Evolutionary conservation across 2,113 vertebrate species (phyloP), one percentile per base, ranked within the genome.

Genomic region (Pseudopodoces humilis): DNA sequence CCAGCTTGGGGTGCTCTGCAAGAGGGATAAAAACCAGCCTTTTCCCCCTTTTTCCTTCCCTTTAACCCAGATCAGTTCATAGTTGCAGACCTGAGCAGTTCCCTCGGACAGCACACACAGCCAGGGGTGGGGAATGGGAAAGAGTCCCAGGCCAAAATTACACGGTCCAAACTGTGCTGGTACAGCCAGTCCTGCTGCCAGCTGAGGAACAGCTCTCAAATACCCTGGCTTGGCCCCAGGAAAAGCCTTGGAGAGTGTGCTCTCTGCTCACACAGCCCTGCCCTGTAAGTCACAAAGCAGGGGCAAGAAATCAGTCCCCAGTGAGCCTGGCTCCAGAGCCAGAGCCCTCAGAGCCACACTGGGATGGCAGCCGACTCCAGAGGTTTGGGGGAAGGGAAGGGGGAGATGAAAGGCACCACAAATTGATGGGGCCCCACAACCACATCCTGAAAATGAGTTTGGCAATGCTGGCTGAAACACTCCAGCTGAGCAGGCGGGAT

Each of bases 141-240:
- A 30, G 31, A 83, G 64, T 76, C 85, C 83, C 92, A 94, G 67
- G 83, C 79, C 94, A 90, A 94, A 96, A 95, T 95, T 90, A 96
- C 53, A 93, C 41, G 64, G 94, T 83, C 67, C 94, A 94, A 93
- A 74, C 33, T 46, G 85, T 80, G 96, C 94, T 90, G 88, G 92
- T 92, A 96, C 95, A 93, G 90, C 37, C 35, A 28, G 94, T 95
- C 90, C 83, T 0, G 0, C 31, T 1, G 63, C 94, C 92, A 95
- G 15, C 67, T 53, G 86, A 92, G 85, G 69, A 90, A 56, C 43
- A 96, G 88, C 67, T 60, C 82, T 68, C 63, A 87, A 85, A 88
- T 86, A 86, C 75, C 85, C 44, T 80, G 94, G 94, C 94, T 69
- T 33, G 13, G 90, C 71, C 94, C 94, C 95, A 96, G 90, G 75